Base-by-base conservation (phyloP, 2,888 invertebrate genomes). In the Clitarchus hookeri region DNA sequence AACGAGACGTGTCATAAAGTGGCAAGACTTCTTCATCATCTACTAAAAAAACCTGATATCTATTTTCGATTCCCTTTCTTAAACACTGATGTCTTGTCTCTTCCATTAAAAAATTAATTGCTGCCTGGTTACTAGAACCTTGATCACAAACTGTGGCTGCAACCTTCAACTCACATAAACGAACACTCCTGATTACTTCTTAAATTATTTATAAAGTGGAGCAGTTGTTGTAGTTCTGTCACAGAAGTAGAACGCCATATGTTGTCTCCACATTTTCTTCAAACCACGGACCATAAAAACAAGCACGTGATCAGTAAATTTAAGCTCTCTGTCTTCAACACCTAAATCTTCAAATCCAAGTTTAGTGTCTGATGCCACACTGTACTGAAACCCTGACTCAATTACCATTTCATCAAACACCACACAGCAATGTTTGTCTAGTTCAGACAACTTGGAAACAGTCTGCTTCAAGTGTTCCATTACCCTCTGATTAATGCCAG, bases 221-320 rank as follows among this genome's bases (percentile, higher is more conserved):
- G 16, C 26, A 12, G 84, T 84, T 53, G 65, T 84, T 36, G 84
- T 53, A 36, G 25, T 25, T 0, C 77, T 78, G 26, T 84, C 36
- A 27, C 54, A 54, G 19, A 84, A 84, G 65, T 3, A 84, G 36
- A 83, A 85, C 23, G 9, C 12, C 12, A 85, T 11, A 80, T 11
- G 85, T 25, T 84, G 84, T 8, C 65, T 84, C 84, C 84, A 84
- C 65, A 65, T 84, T 78, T 65, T 65, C 9, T 65, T 0, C 25
- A 84, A n/a, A 12, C 84, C 84, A 53, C 84, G 25, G 26, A 84
- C 65, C 65, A 65, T 65, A 65, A 65, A 9, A 65, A 65, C 65
- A 9, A 65, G 65, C 16, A 65, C 65, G 16, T 84, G 84, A 19
- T 84, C 77, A 65, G 84, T 65, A 8, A 84, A 53, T 54, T 27